Conservation (phyloP, 2,888 invertebrate genomes). For the Ditula angustiorana region DNA sequence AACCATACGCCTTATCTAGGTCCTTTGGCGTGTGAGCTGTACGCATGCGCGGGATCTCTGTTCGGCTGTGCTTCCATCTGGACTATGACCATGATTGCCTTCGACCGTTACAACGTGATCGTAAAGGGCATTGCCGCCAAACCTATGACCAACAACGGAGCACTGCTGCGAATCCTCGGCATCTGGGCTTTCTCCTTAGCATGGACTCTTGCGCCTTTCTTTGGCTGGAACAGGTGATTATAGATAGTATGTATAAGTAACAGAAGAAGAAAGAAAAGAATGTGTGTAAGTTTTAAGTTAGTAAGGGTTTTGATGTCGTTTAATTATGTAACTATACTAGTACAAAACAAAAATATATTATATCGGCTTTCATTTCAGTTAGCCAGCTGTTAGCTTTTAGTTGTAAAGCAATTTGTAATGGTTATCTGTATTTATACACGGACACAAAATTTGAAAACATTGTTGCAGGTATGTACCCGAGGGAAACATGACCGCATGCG, state of each 20-base stretch:
- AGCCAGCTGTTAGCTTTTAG: too few relatives aligned
- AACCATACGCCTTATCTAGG: constrained; percentile 68
- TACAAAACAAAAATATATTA: too few relatives aligned
- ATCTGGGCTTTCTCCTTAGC: constrained; percentile 91
- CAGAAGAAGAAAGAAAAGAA: too few relatives aligned
- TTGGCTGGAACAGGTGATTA: constrained; percentile 93
- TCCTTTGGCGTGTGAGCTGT: constrained; percentile 94
- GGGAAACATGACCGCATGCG: constrained; percentile 97
- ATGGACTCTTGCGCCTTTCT: constrained; percentile 94
- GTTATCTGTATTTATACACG: too few relatives aligned
- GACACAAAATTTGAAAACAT: not conserved
- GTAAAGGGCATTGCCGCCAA: constrained; percentile 95
- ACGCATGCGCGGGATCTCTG: constrained; percentile 94
- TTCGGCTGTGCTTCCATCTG: constrained; percentile 96
- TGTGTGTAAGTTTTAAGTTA: too few relatives aligned
- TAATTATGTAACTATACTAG: too few relatives aligned
- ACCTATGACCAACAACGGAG: constrained; percentile 93
- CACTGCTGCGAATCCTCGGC: constrained; percentile 90
- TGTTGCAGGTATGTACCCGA: constrained; percentile 93
- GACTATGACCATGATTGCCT: constrained; percentile 96
- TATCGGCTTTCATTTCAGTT: too few relatives aligned
- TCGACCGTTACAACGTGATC: constrained; percentile 97
- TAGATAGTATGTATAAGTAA: not conserved
- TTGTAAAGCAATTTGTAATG: too few relatives aligned
- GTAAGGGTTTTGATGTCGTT: too few relatives aligned